phyloP scores from a whole-genome alignment of 2,888 invertebrate genomes.

The Sphaerophoria rueppellii region DNA sequence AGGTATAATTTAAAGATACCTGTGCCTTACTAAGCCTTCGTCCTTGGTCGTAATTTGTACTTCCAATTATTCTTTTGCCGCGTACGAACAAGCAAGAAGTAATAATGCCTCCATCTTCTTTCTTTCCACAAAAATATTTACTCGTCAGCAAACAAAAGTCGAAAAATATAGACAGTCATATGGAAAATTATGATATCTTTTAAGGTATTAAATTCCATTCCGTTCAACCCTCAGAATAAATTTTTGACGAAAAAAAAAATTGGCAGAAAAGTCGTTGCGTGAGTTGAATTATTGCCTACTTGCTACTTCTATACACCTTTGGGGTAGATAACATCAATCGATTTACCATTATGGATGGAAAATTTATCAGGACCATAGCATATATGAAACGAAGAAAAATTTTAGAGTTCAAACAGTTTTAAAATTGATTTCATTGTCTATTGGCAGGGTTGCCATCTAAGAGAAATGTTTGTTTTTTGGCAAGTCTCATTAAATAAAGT shows the following conservation, averaged over 20 bases:
- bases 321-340: constrained; percentile 38
- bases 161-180: background rate
- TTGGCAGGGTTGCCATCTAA: no score
- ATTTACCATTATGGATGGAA: constrained; percentile 36
- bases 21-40: no score
- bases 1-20: constrained; percentile 1
- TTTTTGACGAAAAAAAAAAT: background rate
- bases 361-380: constrained; percentile 15
- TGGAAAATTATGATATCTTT: background rate
- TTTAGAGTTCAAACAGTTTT: background rate
- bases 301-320: background rate
- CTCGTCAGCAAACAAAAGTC: background rate
- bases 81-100: no score
- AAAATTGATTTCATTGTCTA: background rate
- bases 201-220: background rate
- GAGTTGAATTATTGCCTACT: background rate
- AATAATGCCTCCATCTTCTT: background rate
- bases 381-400: background rate
- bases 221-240: background rate
- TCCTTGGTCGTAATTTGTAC: background rate
- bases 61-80: background rate
- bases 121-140: background rate
- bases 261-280: background rate
- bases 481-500: no score
- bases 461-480: no score